Base-by-base conservation (phyloP, 2,113 vertebrate genomes). In the Gnathonemus longibarbis region DNA sequence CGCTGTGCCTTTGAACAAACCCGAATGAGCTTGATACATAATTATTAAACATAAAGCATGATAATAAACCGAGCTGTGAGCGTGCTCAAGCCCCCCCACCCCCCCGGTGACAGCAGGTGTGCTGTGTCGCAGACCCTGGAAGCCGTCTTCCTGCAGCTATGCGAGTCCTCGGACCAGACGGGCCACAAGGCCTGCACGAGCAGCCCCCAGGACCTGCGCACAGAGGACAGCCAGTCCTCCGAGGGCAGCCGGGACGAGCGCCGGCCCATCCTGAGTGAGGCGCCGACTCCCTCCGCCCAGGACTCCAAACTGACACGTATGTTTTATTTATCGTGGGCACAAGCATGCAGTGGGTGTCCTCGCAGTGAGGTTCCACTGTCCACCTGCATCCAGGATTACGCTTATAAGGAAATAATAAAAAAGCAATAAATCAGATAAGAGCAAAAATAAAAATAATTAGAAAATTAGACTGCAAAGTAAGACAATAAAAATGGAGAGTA, bases 101-200 rank as follows among this genome's bases (percentile, higher is more conserved):
- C 27, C 27, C 70, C 13, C 11, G 13, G 13, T 77, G 31, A 77
- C 70, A 31, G 27, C 31, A 77, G 70, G 5, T 77, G 10, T 77
- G 31, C 27, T 89, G 74, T 35, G 0, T 52, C 85, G 0, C 93
- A 97, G 96, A 96, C 96, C 4, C 92, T 97, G 92, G 96, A 97
- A 92, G 93, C 92, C 8, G 96, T 95, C 35, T 97, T 97, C 93
- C 94, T 97, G 87, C 95, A 95, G 91, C 94, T 97, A 89, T 97
- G 96, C 88, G 92, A 96, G 94, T 91, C 92, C 0, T 95, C 93
- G 0, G 96, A 97, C 91, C 95, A 94, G 90, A 31, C 8, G 0
- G 45, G 2, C 45, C 66, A 94, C 0, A 93, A 93, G 7, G 90
- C 2, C 4, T 80, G 46, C 17, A 83, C 89, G 74, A 90, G 62